Base-by-base conservation (phyloP, 2,888 invertebrate species). In the Euproctis similis region DNA sequence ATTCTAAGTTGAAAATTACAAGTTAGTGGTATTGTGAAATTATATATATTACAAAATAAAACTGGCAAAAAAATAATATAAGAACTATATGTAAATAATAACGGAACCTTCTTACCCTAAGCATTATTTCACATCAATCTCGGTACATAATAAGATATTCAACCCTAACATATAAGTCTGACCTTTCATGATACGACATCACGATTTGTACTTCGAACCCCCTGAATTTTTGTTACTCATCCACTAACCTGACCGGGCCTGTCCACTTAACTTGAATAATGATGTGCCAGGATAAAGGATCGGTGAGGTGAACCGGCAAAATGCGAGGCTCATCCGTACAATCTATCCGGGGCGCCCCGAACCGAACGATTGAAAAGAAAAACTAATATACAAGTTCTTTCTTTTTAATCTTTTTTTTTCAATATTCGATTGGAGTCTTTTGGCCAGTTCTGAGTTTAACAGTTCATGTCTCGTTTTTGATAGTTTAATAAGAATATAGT, bases 201-300 rank as follows among this genome's bases (percentile, higher is more conserved):
- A 46, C 45, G 48, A 59, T 58, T 54, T 56, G 49, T 51, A 46
- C n/a, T 55, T 52, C 54, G 50, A 54, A n/a, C 50, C 59, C 52
- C 54, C 59, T 57, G 59, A 64, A 63, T 69, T 68, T 73, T 65
- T 67, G 68, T 76, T 71, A 72, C 72, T 62, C 70, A 71, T 69
- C 67, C 65, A 59, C 68, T 66, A 67, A 69, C 70, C 67, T 69
- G 63, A 66, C 69, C 65, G 58, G 61, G 53, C 50, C 70, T 66
- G 72, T 74, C 77, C 76, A 76, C 73, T 77, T 78, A 75, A 68
- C 69, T 70, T 77, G 78, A 78, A 75, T 80, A 80, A 80, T 77
- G 77, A 77, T 72, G 74, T 74, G 71, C 55, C 71, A 62, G 61
- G 59, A 52, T 62, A 70, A 68, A 59, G 70, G 69, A 59, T 62